These are phyloP conservation scores for Hyalella azteca DNA, from an alignment of 2,888 invertebrate genomes.

Conservation along the genomic window DNA sequence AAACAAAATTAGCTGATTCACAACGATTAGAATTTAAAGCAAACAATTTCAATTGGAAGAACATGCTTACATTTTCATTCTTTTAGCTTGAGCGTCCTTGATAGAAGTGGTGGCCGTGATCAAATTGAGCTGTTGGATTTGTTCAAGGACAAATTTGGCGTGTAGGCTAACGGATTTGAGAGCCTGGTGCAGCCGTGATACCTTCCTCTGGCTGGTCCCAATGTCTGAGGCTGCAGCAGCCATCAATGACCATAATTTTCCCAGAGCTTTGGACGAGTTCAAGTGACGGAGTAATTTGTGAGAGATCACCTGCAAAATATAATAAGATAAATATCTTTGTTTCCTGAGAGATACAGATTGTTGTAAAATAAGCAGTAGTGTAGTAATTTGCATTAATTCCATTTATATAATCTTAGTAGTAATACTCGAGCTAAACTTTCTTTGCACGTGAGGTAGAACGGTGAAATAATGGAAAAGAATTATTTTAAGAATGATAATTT, in stretches of 20 bases:
- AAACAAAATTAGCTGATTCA: too few relatives aligned
- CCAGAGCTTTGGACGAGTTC: constrained; percentile 5
- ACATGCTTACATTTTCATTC: constrained; percentile 29
- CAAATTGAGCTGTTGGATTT: constrained; percentile 6
- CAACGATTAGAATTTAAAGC: too few relatives aligned
- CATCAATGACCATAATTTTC: constrained; percentile 4
- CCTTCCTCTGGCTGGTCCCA: background rate
- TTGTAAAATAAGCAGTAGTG: too few relatives aligned
- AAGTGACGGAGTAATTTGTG: background rate
- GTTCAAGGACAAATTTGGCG: constrained; percentile 1
- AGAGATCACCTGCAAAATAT: background rate
- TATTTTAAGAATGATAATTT: too few relatives aligned
- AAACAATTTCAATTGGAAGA: too few relatives aligned
- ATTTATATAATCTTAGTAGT: too few relatives aligned
- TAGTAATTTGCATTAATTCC: too few relatives aligned
- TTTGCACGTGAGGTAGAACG: too few relatives aligned
- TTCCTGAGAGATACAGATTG: too few relatives aligned
- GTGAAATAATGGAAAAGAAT: too few relatives aligned
- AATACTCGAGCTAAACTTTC: too few relatives aligned
- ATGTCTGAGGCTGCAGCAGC: constrained; percentile 4
- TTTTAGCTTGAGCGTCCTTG: constrained; percentile 35
- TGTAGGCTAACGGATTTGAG: constrained; percentile 10
- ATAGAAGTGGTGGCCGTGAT: constrained; percentile 10
- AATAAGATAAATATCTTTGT: too few relatives aligned
- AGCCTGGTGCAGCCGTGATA: background rate